Conservation (phyloP, 2,113 vertebrate species). For the Alaudala cheleensis region DNA sequence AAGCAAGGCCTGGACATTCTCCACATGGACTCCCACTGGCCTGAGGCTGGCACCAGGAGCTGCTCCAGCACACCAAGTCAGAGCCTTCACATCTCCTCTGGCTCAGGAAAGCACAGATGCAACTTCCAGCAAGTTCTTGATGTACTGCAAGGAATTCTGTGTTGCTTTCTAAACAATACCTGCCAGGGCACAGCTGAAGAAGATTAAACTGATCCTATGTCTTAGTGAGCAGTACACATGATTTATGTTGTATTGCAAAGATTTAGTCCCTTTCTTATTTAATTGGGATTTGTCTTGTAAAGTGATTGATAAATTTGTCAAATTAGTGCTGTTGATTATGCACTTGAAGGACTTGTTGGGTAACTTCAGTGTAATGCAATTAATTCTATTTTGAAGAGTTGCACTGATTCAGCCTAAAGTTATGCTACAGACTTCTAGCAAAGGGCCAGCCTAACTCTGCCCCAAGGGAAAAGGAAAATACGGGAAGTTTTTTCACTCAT, state of each 20-base stretch:
- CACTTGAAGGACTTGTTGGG: not conserved
- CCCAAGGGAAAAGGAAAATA: not conserved
- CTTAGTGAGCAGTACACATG: not conserved
- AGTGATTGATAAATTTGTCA: conserved; percentile 20
- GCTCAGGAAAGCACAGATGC: not conserved
- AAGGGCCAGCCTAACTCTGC: not conserved
- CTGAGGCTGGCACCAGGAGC: too few species aligned
- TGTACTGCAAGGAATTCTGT: not conserved
- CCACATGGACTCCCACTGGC: too few species aligned
- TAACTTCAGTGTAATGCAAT: not conserved
- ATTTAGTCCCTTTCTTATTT: conserved; percentile 24
- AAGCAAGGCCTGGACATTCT: not conserved
- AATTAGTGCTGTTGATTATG: conserved; percentile 25
- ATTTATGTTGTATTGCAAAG: not conserved
- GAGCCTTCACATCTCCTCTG: not conserved
- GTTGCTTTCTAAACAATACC: not conserved
- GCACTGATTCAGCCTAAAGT: not conserved
- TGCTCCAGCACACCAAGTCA: too few species aligned
- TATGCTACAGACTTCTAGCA: not conserved
- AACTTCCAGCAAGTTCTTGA: not conserved
- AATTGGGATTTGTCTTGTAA: conserved; percentile 20
- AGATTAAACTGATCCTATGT: conserved; percentile 26
- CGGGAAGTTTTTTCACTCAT: not conserved
- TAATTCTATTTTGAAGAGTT: conserved; percentile 32
- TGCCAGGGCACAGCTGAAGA: not conserved